Conservation (phyloP, 2,113 vertebrate species). For the Pseudolaguvia tuberculata region DNA sequence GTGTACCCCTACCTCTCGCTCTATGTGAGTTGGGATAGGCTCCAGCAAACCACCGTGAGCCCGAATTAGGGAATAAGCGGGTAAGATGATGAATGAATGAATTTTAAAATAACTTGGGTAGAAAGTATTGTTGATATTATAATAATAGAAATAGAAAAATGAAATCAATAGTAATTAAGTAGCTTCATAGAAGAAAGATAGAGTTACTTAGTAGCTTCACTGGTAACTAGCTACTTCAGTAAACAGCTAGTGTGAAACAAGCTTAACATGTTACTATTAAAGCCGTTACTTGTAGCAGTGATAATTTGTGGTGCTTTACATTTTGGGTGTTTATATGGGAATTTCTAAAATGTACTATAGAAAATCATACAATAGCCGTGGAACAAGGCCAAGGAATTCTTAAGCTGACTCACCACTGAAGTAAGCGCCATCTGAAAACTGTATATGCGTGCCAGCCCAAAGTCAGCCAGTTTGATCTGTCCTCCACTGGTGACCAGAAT, state of each 20-base stretch:
- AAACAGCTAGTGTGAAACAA: background rate
- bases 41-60: too few species aligned
- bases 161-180: background rate
- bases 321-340: conserved; percentile 21
- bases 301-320: background rate
- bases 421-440: conserved; percentile 99
- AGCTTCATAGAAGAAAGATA: too few species aligned
- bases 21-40: too few species aligned
- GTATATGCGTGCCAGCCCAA: conserved; percentile 95
- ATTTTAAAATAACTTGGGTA: too few species aligned
- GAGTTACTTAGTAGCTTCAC: background rate
- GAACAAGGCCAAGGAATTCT: background rate
- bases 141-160: too few species aligned
- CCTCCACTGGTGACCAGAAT: conserved; percentile 95
- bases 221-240: background rate
- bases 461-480: conserved; percentile 95
- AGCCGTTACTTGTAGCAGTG: too few species aligned
- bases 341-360: conserved; percentile 18
- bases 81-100: too few species aligned
- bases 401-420: conserved; percentile 85
- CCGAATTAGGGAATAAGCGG: too few species aligned
- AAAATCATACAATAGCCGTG: background rate
- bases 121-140: too few species aligned
- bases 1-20: too few species aligned
- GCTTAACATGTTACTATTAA: background rate